Conservation (phyloP, 2,113 vertebrate species). For the Oncorhynchus mykiss region DNA sequence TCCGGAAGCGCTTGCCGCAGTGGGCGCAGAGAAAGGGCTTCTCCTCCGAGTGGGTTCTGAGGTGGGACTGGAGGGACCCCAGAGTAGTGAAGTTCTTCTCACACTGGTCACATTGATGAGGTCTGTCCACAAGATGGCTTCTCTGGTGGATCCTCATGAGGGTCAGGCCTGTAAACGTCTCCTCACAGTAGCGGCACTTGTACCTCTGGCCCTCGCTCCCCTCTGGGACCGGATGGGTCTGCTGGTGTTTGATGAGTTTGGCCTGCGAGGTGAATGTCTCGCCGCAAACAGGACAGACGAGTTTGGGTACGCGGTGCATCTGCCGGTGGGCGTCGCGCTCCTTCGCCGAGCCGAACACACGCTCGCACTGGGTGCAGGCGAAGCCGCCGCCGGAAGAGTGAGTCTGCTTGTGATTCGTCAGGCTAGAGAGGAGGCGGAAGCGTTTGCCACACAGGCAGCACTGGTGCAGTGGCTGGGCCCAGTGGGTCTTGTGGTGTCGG, state of each 20-base stretch:
- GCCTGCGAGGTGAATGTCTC: constrained; percentile 57
- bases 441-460: constrained; percentile 50
- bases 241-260: constrained; percentile 60
- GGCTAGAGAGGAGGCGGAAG: constrained; percentile 59
- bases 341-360: constrained; percentile 30
- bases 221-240: constrained; percentile 49
- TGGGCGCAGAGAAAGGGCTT: constrained; percentile 69
- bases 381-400: constrained; percentile 37
- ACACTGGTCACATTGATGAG: constrained; percentile 66
- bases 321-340: constrained; percentile 43
- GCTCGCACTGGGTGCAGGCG: constrained; percentile 40
- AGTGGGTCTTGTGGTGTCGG: constrained; percentile 57
- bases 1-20: constrained; percentile 72
- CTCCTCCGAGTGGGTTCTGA: constrained; percentile 51
- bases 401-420: constrained; percentile 64
- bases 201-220: constrained; percentile 36
- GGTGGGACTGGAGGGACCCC: constrained; percentile 59
- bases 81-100: constrained; percentile 59
- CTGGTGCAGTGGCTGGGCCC: constrained; percentile 55
- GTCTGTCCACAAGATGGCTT: constrained; percentile 50
- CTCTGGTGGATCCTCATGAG: constrained; percentile 73
- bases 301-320: constrained; percentile 45
- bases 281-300: constrained; percentile 48
- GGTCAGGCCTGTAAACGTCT: constrained; percentile 63
- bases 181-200: constrained; percentile 67